Evolutionary conservation across 2,888 invertebrate genomes (phyloP), one percentile per base, ranked within the genome.

Genomic region (Hanleya hanleyi): DNA sequence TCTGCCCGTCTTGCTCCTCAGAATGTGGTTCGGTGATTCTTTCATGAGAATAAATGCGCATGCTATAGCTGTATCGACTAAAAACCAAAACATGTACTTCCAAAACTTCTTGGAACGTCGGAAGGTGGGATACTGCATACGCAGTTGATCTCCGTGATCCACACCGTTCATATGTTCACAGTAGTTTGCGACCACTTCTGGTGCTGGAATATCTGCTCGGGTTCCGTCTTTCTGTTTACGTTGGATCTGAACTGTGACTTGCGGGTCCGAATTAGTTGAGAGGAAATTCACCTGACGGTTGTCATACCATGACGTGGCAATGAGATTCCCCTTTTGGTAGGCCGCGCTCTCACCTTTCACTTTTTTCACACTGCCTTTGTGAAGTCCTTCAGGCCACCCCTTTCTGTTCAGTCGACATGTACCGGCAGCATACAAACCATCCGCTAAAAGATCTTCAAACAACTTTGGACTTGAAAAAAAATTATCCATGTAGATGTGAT

Each of bases 401-500:
- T 47, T 41, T 2, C 67, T 15, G 33, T 67, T 67, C 12, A 47
- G 2, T 49, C 67, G 9, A 6, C 33, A 33, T 29, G 67, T 67
- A 18, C 67, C 67, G 22, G n/a, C 22, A 15, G 66, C 35, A 22
- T 66, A 66, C 37, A 67, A n/a, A n/a, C n/a, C n/a, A n/a, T n/a
- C n/a, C n/a, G n/a, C n/a, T n/a, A n/a, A 47, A 22, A 67, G 37
- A 9, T 41, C 22, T 22, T 22, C 12, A 1, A 41, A 67, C 9
- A 67, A 26, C 7, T 67, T 29, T 18, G 67, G 67, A 18, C 32
- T 32, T 7, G 69, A 36, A 3, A 69, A 69, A 32, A 47, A 69
- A 33, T 66, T 66, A 38, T 66, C 70, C 18, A 47, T n/a, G 41
- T 70, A 70, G 15, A 70, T 4, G 32, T 70, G 47, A 32, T 26